Base-by-base conservation (phyloP, 2,113 vertebrate species). In the Galbula dea region DNA sequence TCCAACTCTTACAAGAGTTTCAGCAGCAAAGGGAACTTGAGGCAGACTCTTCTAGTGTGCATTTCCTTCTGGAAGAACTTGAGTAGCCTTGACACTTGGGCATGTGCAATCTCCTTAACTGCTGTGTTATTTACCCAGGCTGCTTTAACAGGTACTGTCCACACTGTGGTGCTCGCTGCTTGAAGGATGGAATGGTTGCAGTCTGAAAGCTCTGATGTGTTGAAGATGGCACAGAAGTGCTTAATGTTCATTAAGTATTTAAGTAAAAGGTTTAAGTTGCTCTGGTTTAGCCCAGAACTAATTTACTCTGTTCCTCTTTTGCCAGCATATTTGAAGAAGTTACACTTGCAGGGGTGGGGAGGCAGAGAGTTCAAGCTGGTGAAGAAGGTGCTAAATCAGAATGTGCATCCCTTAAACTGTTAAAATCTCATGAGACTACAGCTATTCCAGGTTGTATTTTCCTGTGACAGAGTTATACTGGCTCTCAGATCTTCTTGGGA, bases 91-190 rank as follows among this genome's bases (percentile, higher is more conserved):
- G 66, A 10, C 15, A 2, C 21, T 62, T 11, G 30, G 46, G 34
- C 0, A 0, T 29, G 29, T 8, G 5, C 14, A 10, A 5, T 45
- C 37, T 73, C 34, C 52, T 36, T n/a, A n/a, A 34, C 34, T 72
- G 39, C 58, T 51, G 51, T 15, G 0, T 21, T 54, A 11, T 55
- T 77, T 85, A 17, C 43, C 62, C 41, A 10, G 67, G 45, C 62
- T 95, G 79, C 29, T 82, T 8, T 92, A 39, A 17, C 78, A 54
- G 18, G 3, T 59, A 4, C 68, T 89, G 61, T 32, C 80, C 90
- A 94, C 61, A 49, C 43, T 48, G 86, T 87, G 93, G 91, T 69
- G 79, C 76, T 80, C 81, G 3, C n/a, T 32, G 57, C 46, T 58
- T 78, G 34, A 27, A 49, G 61, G 79, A 83, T 2, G 2, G 41